Base-by-base conservation (phyloP, 2,888 invertebrate species). In the Hirudinaria manillensis region DNA sequence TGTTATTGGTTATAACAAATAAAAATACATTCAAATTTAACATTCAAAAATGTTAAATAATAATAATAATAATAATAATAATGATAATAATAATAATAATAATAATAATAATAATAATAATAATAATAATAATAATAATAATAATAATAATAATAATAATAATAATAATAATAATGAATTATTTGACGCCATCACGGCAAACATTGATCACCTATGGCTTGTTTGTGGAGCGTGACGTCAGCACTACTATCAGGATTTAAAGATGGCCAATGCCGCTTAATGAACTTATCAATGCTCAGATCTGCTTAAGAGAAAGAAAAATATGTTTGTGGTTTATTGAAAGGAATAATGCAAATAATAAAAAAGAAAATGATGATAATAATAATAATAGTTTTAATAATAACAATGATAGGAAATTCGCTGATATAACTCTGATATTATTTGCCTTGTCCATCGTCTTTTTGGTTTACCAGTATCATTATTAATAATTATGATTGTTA, bases 81-180 rank as follows among this genome's bases (percentile, higher is more conserved):
- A 70, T 34, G 34, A 70, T 70, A 70, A 70, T 70, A 70, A 34
- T 70, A 70, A 70, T 70, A 70, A 70, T 34, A 70, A 70, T 70
- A 70, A 70, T 70, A 70, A 70, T 36, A 70, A 70, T 34, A 67
- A 61, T 61, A 61, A 61, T 61, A 61, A 61, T 61, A 61, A 61
- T 61, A 61, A 61, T 61, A 61, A 61, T 61, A 61, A 61, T 61
- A 70, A 70, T 36, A 36, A 70, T 34, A 70, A 34, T 70, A 70
- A 45, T 70, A 38, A 70, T 70, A 70, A 70, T 38, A 70, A 70
- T 70, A 70, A 70, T 70, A 70, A 45, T 70, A 38, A 70, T 70
- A 70, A 70, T 38, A 70, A 70, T 70, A 70, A 38, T 70, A 70
- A 70, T 32, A 67, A 67, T 67, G 34, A 32, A 32, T 34, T 34